A percentile compares a stretch with the other conserved stretches of the same genome.
Evolutionary conservation across 2,113 vertebrate species (phyloP).

Genomic region (Gila orcuttii): DNA sequence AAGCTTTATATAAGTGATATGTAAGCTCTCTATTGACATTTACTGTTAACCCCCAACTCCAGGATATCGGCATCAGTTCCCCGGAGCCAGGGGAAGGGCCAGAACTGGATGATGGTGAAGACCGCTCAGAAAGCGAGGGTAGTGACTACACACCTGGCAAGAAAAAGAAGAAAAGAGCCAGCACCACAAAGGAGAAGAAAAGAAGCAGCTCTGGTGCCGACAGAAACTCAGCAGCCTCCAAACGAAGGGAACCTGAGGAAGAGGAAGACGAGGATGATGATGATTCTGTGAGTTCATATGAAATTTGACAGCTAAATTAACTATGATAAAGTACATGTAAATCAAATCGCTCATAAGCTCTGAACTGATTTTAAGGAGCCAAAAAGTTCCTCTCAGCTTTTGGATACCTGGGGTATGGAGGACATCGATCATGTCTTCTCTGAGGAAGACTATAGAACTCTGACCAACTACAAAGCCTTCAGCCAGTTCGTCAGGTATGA

Average conservation of each 20-base stretch:
- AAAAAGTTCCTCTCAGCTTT: constrained; percentile 92
- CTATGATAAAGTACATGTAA: neutral
- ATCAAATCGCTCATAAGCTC: neutral
- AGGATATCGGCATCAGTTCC: constrained; percentile 90
- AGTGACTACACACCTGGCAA: constrained; percentile 96
- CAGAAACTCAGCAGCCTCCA: constrained; percentile 71
- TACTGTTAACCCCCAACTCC: constrained; percentile 11
- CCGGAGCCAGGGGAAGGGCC: constrained; percentile 81
- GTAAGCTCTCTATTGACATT: too few species aligned
- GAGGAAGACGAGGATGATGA: constrained; percentile 87
- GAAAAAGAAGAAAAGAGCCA: constrained; percentile 92
- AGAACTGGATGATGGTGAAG: constrained; percentile 76
- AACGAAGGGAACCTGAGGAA: constrained; percentile 86
- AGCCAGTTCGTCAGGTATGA: constrained; percentile 95
- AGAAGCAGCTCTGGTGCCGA: constrained; percentile 76
- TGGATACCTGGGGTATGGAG: constrained; percentile 98
- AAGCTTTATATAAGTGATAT: too few species aligned
- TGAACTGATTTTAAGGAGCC: constrained; percentile 81
- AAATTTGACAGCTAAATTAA: neutral
- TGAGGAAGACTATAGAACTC: constrained; percentile 93
- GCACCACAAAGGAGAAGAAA: constrained; percentile 91
- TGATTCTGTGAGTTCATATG: constrained; percentile 81
- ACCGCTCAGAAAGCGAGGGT: constrained; percentile 93
- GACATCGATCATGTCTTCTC: constrained; percentile 96
- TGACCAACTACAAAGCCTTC: constrained; percentile 98